phyloP scores from a whole-genome alignment of 2,888 invertebrate species.

The Pyrrhosoma nymphula region DNA sequence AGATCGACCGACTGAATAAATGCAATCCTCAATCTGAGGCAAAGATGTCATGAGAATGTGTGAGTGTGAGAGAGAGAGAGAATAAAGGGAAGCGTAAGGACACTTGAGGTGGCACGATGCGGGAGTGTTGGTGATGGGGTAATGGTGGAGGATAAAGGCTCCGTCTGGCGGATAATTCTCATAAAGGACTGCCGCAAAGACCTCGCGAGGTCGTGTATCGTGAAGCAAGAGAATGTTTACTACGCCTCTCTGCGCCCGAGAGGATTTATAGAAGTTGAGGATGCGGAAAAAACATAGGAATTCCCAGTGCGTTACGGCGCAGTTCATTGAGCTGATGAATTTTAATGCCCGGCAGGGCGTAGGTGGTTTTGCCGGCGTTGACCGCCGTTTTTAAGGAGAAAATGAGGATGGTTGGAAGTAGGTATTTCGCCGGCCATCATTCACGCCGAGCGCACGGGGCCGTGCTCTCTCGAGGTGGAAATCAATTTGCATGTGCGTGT shows the following conservation, averaged over 20 bases:
- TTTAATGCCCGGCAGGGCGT: not conserved
- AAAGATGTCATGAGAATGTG: not conserved
- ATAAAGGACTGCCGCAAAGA: not conserved
- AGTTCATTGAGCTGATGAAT: not conserved
- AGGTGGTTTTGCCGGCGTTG: not conserved
- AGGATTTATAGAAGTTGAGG: not conserved
- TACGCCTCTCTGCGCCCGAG: not conserved
- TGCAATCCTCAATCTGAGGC: not conserved
- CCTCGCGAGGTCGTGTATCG: slow-evolving; percentile 5
- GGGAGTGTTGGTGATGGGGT: not conserved
- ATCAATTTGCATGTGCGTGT: slow-evolving; percentile 16
- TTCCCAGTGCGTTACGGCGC: not conserved
- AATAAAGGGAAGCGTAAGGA: not conserved
- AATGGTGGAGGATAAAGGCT: not conserved
- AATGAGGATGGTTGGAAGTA: not conserved
- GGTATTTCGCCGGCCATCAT: not conserved
- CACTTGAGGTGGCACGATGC: not conserved
- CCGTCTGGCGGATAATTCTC: not conserved
- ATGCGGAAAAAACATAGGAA: no score
- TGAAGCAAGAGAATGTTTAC: not conserved
- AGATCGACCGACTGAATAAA: not conserved
- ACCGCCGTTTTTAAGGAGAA: not conserved
- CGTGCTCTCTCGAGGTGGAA: not conserved
- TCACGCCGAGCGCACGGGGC: not conserved
- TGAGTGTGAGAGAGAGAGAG: not conserved